Evolutionary conservation across 2,888 invertebrate genomes (phyloP).

Genomic region (Aphidius colemani): DNA sequence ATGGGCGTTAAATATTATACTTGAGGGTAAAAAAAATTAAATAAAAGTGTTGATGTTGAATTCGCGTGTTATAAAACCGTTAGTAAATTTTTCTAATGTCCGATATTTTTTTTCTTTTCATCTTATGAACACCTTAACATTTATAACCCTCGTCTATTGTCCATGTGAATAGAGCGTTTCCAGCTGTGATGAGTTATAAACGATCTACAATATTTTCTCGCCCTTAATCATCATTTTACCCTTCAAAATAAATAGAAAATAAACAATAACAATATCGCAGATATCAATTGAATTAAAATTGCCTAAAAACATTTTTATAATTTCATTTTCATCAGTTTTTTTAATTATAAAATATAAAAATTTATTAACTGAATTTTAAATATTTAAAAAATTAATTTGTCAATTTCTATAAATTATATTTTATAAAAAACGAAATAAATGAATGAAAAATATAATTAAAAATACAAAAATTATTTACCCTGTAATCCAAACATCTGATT

Average conservation of each 20-base stretch:
- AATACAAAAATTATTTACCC: conserved; percentile 63
- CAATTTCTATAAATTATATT: too few species aligned
- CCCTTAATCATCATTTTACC: not conserved
- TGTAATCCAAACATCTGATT: conserved; percentile 68
- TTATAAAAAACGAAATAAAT: not conserved
- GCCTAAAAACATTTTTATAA: not conserved
- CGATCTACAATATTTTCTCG: conserved; percentile 1
- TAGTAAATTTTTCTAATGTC: conserved; percentile 51
- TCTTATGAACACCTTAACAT: conserved; percentile 24
- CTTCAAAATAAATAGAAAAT: not conserved
- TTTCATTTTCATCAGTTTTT: not conserved
- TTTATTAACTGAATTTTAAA: too few species aligned
- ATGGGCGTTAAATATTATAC: not conserved
- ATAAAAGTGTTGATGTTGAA: conserved; percentile 43
- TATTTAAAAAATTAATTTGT: too few species aligned
- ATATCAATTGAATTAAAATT: not conserved
- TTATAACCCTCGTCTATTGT: conserved; percentile 37
- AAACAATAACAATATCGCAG: not conserved
- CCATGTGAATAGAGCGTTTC: conserved; percentile 38
- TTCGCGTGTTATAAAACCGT: conserved; percentile 53
- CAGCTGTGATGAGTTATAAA: conserved; percentile 15
- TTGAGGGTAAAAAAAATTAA: conserved; percentile 3
- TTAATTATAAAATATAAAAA: not conserved
- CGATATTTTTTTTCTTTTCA: conserved; percentile 46
- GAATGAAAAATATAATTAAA: conserved; percentile 10